Evolutionary conservation across 2,888 invertebrate species (phyloP).

Genomic region (Chrysolina americana): DNA sequence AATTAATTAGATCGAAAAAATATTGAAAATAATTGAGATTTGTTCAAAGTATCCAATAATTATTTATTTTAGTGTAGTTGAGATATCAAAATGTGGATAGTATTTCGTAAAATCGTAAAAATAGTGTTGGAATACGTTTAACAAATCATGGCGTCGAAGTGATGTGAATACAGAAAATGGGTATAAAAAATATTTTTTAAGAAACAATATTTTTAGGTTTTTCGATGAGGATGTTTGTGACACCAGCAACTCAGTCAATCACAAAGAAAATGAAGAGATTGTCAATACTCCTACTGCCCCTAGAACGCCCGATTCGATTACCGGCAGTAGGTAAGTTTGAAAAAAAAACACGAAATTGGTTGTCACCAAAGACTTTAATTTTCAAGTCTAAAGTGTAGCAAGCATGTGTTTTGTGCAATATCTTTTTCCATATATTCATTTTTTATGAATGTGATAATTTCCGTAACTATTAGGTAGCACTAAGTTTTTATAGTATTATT

Average conservation of each 20-base stretch:
- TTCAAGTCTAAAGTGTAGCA: constrained; percentile 35
- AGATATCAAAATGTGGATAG: no score
- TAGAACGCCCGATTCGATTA: constrained; percentile 74
- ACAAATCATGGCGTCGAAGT: no score
- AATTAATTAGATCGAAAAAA: not conserved
- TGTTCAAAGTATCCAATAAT: not conserved
- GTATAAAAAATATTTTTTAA: not conserved
- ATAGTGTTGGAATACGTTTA: no score
- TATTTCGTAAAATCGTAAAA: no score
- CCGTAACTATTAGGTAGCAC: not conserved
- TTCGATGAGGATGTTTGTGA: constrained; percentile 69
- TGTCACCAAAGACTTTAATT: constrained; percentile 39
- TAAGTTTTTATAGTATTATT: not conserved
- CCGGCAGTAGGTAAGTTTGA: constrained; percentile 67
- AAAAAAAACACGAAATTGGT: constrained; percentile 23
- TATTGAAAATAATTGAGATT: not conserved
- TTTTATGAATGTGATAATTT: constrained; percentile 21
- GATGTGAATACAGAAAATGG: no score
- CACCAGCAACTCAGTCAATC: constrained; percentile 62
- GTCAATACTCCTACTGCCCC: constrained; percentile 77
- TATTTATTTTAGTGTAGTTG: no score
- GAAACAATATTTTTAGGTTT: constrained; percentile 62
- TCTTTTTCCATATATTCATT: not conserved
- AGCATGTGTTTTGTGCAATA: constrained; percentile 19
- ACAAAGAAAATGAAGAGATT: constrained; percentile 70